A percentile compares a stretch with the other conserved stretches of the same genome.
phyloP scores from a whole-genome alignment of 1,140 invertebrate species.

The Drosophila carrolli region DNA sequence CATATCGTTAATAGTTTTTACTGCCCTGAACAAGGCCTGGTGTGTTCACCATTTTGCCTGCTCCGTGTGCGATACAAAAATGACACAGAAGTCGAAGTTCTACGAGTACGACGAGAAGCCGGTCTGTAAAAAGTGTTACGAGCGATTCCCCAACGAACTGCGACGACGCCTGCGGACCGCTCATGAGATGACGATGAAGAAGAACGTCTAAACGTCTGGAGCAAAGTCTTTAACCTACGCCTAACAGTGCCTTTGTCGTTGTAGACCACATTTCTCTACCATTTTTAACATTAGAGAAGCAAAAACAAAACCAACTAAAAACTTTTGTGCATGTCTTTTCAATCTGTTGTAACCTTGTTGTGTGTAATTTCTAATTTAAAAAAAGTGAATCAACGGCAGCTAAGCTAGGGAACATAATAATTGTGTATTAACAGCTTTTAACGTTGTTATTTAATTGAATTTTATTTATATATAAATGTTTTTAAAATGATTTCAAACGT shows the following conservation, averaged over 20 bases:
- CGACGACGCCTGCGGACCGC: conserved; percentile 93
- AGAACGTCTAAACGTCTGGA: conserved; percentile 52
- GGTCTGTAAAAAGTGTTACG: conserved; percentile 99
- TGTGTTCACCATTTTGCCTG: conserved; percentile 99
- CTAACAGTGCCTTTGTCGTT: conserved; percentile 67
- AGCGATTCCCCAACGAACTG: conserved; percentile 97
- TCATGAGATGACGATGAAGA: conserved; percentile 88
- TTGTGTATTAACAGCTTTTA: conserved; percentile 62
- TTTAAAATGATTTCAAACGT: conserved; percentile 42
- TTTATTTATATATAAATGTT: conserved; percentile 74
- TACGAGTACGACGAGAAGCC: conserved; percentile 99
- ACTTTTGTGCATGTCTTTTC: conserved; percentile 29
- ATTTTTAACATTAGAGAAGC: conserved; percentile 52
- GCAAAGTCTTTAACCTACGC: conserved; percentile 15
- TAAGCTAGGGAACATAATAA: conserved; percentile 39
- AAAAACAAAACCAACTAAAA: conserved; percentile 41
- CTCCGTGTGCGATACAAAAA: conserved; percentile 97
- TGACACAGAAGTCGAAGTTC: conserved; percentile 99
- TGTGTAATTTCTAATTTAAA: conserved; percentile 55
- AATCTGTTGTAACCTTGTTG: conserved; percentile 41
- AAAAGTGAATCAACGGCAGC: conserved; percentile 28
- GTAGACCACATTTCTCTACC: conserved; percentile 1
- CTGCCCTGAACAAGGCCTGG: conserved; percentile 99
- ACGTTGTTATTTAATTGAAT: conserved; percentile 75
- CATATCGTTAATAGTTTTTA: conserved; percentile 91